Percentiles rank a stretch among this genome's conserved stretches.
Evolutionary conservation across 1,140 invertebrate genomes (phyloP).

Genomic region (Melipona quadrifasciata): DNA sequence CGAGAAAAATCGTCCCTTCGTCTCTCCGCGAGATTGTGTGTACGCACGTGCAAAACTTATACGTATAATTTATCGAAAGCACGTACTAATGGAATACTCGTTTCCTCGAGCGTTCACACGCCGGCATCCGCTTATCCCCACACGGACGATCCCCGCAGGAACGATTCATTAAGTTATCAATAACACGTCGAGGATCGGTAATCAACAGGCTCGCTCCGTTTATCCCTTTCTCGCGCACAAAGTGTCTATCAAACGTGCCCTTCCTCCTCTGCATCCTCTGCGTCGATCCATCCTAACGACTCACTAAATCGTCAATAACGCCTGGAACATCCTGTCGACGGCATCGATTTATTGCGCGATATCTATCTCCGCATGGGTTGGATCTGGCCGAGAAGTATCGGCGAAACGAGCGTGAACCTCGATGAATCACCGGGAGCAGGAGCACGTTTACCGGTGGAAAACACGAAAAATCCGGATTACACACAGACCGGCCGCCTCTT

Average conservation of each 20-base stretch:
- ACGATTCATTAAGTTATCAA: slow-evolving; percentile 39
- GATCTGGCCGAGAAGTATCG: background rate
- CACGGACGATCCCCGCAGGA: background rate
- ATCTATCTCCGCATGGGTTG: slow-evolving; percentile 19
- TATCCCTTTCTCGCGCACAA: slow-evolving; percentile 5
- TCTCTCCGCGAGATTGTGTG: background rate
- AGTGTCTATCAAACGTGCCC: slow-evolving; percentile 20
- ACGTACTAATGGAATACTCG: slow-evolving; percentile 11
- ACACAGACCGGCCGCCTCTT: background rate
- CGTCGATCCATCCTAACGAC: slow-evolving; percentile 24
- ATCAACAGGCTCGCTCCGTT: background rate
- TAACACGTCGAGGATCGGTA: slow-evolving; percentile 13
- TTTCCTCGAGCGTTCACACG: background rate
- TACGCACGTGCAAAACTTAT: background rate
- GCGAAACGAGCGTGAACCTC: background rate
- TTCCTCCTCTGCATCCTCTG: background rate
- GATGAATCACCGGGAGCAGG: slow-evolving; percentile 15
- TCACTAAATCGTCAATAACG: slow-evolving; percentile 51
- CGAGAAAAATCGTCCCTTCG: background rate
- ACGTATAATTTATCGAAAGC: slow-evolving; percentile 16
- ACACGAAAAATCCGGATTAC: slow-evolving; percentile 21
- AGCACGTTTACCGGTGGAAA: background rate
- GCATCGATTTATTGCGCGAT: slow-evolving; percentile 41
- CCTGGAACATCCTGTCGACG: slow-evolving; percentile 33
- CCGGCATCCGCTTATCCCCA: background rate